A percentile compares a stretch with the other conserved stretches of the same genome.
Conservation (phyloP, 92 coral and sea anemone species). For the Plumapathes pennacea region DNA sequence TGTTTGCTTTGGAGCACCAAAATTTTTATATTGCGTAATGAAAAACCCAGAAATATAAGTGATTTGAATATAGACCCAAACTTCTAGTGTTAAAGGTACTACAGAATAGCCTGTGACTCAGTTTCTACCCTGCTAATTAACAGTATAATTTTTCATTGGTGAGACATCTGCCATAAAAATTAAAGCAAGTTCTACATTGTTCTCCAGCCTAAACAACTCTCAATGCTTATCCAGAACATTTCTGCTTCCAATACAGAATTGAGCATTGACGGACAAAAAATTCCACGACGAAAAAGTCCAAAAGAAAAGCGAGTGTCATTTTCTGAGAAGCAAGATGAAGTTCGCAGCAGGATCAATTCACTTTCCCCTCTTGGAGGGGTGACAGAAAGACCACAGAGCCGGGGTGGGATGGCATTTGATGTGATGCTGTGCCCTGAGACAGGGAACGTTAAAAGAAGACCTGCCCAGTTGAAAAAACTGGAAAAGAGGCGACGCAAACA, state of each 20-base stretch:
- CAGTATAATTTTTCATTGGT: not conserved
- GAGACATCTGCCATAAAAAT: no score
- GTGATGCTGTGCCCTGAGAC: conserved; percentile 84
- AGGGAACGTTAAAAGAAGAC: conserved; percentile 87
- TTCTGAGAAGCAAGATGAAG: conserved; percentile 66
- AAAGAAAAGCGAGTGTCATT: conserved; percentile 74
- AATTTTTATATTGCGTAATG: no score
- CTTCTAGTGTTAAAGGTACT: no score
- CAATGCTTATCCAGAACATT: not conserved
- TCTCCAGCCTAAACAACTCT: not conserved
- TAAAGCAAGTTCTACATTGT: not conserved
- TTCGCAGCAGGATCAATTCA: conserved; percentile 59
- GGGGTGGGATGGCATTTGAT: conserved; percentile 91
- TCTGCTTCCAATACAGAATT: conserved; percentile 47
- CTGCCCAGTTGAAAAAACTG: conserved; percentile 64
- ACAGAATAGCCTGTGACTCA: no score
- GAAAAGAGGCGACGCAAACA: conserved; percentile 68
- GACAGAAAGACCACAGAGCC: conserved; percentile 79
- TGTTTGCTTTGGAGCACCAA: no score
- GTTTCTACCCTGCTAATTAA: no score
- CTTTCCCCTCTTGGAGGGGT: conserved; percentile 62
- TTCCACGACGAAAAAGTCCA: conserved; percentile 66
- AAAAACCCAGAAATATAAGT: no score
- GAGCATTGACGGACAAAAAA: conserved; percentile 63
- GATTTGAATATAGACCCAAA: no score